phyloP scores from a whole-genome alignment of 2,113 vertebrate species.

The Lipophrys pholis region DNA sequence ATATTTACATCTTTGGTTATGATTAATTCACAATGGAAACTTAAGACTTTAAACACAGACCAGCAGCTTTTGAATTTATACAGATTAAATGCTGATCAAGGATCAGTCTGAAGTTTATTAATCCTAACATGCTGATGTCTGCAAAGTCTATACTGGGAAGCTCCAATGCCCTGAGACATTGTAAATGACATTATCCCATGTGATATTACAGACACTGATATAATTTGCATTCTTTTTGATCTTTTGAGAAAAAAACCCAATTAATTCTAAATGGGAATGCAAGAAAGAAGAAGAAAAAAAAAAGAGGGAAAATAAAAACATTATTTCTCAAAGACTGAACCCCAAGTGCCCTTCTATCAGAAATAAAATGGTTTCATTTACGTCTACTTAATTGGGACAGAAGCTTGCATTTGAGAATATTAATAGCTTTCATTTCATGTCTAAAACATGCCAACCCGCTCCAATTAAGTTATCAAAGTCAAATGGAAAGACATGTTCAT shows the following conservation, averaged over 20 bases:
- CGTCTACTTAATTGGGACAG: constrained; percentile 58
- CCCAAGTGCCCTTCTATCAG: constrained; percentile 47
- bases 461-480: constrained; percentile 51
- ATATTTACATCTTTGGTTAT: not conserved
- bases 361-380: constrained; percentile 57
- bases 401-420: constrained; percentile 49
- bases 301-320: constrained; percentile 59
- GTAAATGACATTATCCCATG: constrained; percentile 19
- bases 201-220: constrained; percentile 37
- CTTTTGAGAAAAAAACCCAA: constrained; percentile 70
- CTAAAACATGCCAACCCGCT: constrained; percentile 15
- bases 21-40: not conserved
- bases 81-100: not conserved
- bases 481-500: constrained; percentile 24
- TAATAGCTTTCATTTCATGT: constrained; percentile 48
- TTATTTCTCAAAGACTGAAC: constrained; percentile 49
- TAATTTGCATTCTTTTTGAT: constrained; percentile 53
- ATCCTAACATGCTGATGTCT: not conserved
- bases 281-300: constrained; percentile 55
- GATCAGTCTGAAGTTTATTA: constrained; percentile 5
- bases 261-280: constrained; percentile 65
- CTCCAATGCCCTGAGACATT: constrained; percentile 9
- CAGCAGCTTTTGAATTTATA: not conserved
- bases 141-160: not conserved
- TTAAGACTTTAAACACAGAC: not conserved